A percentile compares a stretch with the other conserved stretches of the same genome.
Conservation (phyloP, 2,113 vertebrate species). For the Apteryx owenii region DNA sequence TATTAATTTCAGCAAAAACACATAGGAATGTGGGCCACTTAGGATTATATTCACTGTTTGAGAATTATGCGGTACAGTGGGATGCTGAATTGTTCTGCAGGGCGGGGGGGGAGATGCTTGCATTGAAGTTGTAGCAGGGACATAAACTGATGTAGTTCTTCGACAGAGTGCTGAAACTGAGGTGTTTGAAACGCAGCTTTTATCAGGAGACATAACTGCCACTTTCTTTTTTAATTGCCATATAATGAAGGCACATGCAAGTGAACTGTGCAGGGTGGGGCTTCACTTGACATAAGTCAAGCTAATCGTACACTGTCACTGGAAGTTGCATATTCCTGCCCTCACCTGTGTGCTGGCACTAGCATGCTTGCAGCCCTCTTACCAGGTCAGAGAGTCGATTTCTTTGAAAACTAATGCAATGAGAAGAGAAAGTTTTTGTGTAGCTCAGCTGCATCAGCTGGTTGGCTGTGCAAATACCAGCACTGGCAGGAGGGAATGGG, state of each 20-base stretch:
- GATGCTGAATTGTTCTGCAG: not conserved
- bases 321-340: not conserved
- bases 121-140: not conserved
- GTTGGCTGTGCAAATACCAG: accelerated
- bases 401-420: not conserved
- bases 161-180: not conserved
- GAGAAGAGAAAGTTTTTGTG: not conserved
- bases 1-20: not conserved
- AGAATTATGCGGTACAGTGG: not conserved
- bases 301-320: not conserved
- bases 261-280: not conserved
- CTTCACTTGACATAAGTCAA: not conserved
- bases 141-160: not conserved
- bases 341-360: not conserved
- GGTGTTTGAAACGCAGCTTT: not conserved
- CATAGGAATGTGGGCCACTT: not conserved
- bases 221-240: not conserved
- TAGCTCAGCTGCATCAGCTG: not conserved
- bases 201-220: not conserved
- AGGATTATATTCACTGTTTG: not conserved
- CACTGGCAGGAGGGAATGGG: not conserved
- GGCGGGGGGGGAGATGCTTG: not conserved
- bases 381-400: not conserved
- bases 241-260: not conserved
- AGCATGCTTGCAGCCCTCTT: not conserved